Percentiles rank a stretch among this genome's conserved stretches.
Conservation (phyloP, 2,888 invertebrate genomes). For the Rutpela maculata region DNA sequence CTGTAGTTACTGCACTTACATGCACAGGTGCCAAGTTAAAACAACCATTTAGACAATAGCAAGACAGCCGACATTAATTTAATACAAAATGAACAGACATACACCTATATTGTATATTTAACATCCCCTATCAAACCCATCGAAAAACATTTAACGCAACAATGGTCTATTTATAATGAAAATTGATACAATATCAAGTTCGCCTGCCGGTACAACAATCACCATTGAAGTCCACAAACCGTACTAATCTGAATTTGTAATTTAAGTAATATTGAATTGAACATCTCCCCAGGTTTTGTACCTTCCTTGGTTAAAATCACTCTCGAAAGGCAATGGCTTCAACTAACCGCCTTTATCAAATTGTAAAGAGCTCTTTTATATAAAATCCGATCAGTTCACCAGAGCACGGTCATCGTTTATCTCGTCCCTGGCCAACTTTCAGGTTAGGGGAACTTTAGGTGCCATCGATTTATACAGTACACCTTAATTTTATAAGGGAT, state of each 20-base stretch:
- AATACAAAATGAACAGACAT: conserved; percentile 15
- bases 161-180: conserved; percentile 40
- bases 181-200: conserved; percentile 40
- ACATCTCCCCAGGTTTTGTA: conserved; percentile 61
- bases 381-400: conserved; percentile 72
- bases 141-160: conserved; percentile 41
- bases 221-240: conserved; percentile 58
- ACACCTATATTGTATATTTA: background rate
- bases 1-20: too few species aligned
- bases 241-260: conserved; percentile 69
- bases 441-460: conserved; percentile 40
- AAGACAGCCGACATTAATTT: background rate
- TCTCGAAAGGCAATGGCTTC: conserved; percentile 68
- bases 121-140: conserved; percentile 32
- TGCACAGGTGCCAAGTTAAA: too few species aligned
- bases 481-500: conserved; percentile 48
- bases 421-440: conserved; percentile 56
- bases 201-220: conserved; percentile 40
- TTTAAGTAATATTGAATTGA: conserved; percentile 68
- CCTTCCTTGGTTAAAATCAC: conserved; percentile 64
- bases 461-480: conserved; percentile 40
- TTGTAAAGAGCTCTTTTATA: conserved; percentile 72
- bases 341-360: conserved; percentile 72
- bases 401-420: conserved; percentile 69
- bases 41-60: too few species aligned